Conservation (phyloP, 2,888 invertebrate genomes). For the Timema podura region DNA sequence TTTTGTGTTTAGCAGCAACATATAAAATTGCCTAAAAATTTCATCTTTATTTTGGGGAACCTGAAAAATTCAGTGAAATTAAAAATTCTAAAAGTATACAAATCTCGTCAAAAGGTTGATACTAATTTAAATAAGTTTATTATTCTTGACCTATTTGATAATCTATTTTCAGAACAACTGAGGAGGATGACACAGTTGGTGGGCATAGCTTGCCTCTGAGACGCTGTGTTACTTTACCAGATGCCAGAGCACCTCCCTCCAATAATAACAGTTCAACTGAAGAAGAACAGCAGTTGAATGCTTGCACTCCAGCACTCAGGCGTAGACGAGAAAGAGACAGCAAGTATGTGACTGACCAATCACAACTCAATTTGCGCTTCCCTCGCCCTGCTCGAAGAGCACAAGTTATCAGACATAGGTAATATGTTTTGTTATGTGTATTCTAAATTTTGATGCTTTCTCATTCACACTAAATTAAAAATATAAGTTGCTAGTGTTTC, state of each 20-base stretch:
- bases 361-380: conserved; percentile 76
- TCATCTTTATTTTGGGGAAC: no score
- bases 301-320: conserved; percentile 65
- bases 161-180: background rate
- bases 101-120: no score
- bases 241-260: conserved; percentile 41
- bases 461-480: background rate
- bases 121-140: no score
- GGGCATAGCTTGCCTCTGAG: conserved; percentile 35
- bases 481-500: background rate
- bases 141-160: no score
- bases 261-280: conserved; percentile 42
- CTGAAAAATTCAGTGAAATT: no score
- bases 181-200: background rate
- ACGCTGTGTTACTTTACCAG: conserved; percentile 46
- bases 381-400: conserved; percentile 47
- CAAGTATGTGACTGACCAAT: conserved; percentile 81
- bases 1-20: no score
- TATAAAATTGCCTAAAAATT: no score
- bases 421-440: background rate
- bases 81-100: no score
- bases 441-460: background rate
- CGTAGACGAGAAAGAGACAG: conserved; percentile 69
- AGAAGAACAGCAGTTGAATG: conserved; percentile 40
- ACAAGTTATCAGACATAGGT: conserved; percentile 17